A percentile compares a stretch with the other conserved stretches of the same genome.
Evolutionary conservation across 2,888 invertebrate genomes (phyloP).

Genomic region (Lasioglossum pauxillum): DNA sequence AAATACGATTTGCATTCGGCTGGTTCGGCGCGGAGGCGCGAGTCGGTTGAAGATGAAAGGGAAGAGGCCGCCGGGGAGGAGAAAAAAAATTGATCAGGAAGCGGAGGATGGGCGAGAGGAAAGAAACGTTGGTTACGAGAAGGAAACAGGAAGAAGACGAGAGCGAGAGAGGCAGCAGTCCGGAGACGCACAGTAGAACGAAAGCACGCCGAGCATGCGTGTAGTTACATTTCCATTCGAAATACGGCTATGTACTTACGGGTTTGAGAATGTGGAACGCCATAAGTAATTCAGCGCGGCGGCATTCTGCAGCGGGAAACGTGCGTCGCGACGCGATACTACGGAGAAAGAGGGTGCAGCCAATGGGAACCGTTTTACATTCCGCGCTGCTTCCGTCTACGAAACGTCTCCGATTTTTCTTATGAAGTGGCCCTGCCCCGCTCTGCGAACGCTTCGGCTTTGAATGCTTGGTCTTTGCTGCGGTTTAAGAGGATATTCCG

Average conservation of each 20-base stretch:
- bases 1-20: constrained; percentile 73
- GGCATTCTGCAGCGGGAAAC: constrained; percentile 69
- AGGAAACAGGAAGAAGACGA: constrained; percentile 26
- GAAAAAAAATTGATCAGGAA: constrained; percentile 18
- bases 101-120: not conserved
- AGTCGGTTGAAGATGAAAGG: constrained; percentile 71
- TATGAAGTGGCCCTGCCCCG: constrained; percentile 3
- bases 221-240: constrained; percentile 65
- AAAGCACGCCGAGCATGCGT: constrained; percentile 51
- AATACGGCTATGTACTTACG: constrained; percentile 58
- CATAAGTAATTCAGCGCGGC: constrained; percentile 72
- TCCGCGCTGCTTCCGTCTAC: constrained; percentile 42
- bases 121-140: not conserved
- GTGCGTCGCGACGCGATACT: constrained; percentile 59
- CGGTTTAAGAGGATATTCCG: constrained; percentile 16
- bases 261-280: constrained; percentile 65
- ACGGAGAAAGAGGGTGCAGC: constrained; percentile 45
- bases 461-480: constrained; percentile 21
- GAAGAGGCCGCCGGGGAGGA: constrained; percentile 55
- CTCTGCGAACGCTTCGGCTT: not conserved
- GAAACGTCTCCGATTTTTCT: constrained; percentile 59
- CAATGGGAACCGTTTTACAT: constrained; percentile 63
- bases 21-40: constrained; percentile 29
- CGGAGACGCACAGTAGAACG: constrained; percentile 13
- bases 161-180: not conserved